Conservation (phyloP, 23 tunicate genomes). For the Styela clava region DNA sequence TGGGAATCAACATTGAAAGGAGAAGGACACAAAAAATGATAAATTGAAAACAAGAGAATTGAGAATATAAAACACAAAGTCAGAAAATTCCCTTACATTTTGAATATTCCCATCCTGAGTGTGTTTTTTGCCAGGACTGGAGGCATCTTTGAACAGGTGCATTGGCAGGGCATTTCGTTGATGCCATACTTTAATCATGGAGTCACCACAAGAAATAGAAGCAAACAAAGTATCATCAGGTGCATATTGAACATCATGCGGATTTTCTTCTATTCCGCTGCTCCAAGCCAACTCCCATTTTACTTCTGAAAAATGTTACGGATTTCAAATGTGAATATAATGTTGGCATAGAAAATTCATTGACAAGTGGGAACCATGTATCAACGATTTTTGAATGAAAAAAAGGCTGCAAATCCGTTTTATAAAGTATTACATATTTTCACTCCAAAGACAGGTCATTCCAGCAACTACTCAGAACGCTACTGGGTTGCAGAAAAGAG, state of each 20-base stretch:
- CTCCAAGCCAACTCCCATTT: slow-evolving; percentile 53
- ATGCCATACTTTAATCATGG: slow-evolving; percentile 92
- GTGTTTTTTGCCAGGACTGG: neutral
- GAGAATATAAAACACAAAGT: too few species aligned
- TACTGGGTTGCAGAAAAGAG: too few species aligned
- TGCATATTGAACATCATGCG: slow-evolving; percentile 46
- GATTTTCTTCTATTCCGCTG: slow-evolving; percentile 61
- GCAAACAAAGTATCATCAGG: slow-evolving; percentile 69
- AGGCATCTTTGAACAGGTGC: neutral
- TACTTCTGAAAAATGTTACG: slow-evolving; percentile 10
- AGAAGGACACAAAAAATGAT: too few species aligned
- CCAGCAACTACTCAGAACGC: too few species aligned
- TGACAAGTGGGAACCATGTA: slow-evolving; percentile 34
- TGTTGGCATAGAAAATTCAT: neutral
- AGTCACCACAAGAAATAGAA: slow-evolving; percentile 57
- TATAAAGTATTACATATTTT: too few species aligned
- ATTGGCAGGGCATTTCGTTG: slow-evolving; percentile 12
- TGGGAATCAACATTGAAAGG: too few species aligned
- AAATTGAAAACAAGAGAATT: too few species aligned
- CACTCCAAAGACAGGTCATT: too few species aligned
- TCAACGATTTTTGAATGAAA: too few species aligned
- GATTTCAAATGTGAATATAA: too few species aligned
- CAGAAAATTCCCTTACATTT: too few species aligned
- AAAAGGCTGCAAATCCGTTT: too few species aligned
- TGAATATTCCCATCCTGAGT: neutral